A percentile compares a stretch with the other conserved stretches of the same genome.
phyloP scores from a whole-genome alignment of 2,888 invertebrate species.

The Crepidodera aurea region DNA sequence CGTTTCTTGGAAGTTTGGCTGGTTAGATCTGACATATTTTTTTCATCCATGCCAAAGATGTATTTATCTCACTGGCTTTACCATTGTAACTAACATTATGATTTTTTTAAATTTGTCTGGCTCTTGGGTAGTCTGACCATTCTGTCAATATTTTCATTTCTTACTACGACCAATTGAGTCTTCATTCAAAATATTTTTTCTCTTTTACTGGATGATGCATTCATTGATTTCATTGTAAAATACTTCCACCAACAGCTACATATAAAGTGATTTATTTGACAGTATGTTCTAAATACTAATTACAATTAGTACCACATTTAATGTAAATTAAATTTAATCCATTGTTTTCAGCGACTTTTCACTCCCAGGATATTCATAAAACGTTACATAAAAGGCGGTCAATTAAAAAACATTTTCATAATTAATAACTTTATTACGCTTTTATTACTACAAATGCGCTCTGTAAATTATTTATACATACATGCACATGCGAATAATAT shows the following conservation, averaged over 20 bases:
- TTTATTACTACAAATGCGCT: constrained; percentile 38
- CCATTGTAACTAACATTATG: constrained; percentile 79
- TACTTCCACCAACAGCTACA: too few species aligned
- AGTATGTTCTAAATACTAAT: too few species aligned
- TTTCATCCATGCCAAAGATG: constrained; percentile 95
- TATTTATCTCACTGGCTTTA: constrained; percentile 84
- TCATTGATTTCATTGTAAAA: too few species aligned
- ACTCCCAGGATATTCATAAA: constrained; percentile 13
- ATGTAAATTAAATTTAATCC: background rate
- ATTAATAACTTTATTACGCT: constrained; percentile 39
- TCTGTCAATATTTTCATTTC: too few species aligned
- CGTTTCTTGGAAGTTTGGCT: constrained; percentile 69
- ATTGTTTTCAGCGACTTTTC: background rate
- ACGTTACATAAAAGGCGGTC: background rate
- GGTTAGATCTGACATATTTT: constrained; percentile 79
- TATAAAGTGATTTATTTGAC: too few species aligned
- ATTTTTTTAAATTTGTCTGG: constrained; percentile 73
- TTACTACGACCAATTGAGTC: too few species aligned
- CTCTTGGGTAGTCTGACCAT: too few species aligned
- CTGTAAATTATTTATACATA: constrained; percentile 40
- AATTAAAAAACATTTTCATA: constrained; percentile 22
- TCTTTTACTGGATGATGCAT: too few species aligned
- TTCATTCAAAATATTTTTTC: too few species aligned
- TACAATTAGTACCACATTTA: too few species aligned
- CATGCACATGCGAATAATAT: constrained; percentile 40